Evolutionary conservation across 35 echinoderm and acorn worm species (phyloP).

Genomic region (Strongylocentrotus purpuratus): DNA sequence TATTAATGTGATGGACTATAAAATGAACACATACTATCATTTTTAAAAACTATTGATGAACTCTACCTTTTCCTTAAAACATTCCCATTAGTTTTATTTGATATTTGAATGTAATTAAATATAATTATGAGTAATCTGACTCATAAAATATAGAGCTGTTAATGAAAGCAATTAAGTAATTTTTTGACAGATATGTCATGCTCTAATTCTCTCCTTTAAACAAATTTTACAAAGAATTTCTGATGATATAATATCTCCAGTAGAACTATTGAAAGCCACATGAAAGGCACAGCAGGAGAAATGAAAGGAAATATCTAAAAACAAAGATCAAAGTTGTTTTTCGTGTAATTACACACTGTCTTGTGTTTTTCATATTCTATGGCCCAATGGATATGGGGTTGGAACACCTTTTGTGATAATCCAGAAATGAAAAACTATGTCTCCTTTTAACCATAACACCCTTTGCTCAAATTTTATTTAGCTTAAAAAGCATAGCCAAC

Average conservation of each 20-base stretch:
- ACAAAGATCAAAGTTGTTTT: no score
- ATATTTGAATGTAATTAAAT: not conserved
- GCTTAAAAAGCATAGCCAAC: no score
- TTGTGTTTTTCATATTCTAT: no score
- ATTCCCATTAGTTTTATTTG: not conserved
- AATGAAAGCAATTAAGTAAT: not conserved
- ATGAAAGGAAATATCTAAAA: no score
- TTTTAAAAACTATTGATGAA: not conserved
- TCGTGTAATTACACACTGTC: no score
- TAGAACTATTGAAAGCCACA: no score
- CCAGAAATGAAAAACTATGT: no score
- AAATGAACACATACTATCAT: not conserved
- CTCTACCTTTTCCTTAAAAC: not conserved
- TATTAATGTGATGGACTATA: not conserved
- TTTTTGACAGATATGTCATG: not conserved
- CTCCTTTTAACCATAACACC: no score
- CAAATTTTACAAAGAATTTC: not conserved
- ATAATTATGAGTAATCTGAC: not conserved
- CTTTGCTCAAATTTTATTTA: no score
- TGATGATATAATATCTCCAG: not conserved
- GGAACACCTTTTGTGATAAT: no score
- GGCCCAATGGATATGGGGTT: no score
- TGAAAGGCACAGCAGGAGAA: no score
- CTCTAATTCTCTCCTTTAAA: not conserved
- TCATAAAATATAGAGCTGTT: not conserved